Base-by-base conservation (phyloP, 2,888 invertebrate species). In the Protodeltote pygarga region DNA sequence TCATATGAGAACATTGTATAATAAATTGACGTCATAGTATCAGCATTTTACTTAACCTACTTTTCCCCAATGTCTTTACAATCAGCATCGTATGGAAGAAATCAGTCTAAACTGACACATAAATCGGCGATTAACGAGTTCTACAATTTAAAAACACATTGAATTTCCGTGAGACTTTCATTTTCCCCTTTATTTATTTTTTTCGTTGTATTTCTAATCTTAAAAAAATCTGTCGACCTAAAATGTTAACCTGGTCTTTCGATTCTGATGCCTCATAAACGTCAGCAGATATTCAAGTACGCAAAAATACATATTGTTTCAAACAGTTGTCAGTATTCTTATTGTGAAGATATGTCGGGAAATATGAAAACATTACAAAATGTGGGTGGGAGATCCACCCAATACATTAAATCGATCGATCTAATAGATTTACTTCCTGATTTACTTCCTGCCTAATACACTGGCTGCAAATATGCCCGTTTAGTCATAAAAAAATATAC, bases 161-260 rank as follows among this genome's bases (percentile, higher is more conserved):
- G 1, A 35, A 31, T n/a, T n/a, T n/a, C n/a, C 19, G 16, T 34
- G 31, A 31, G 6, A 20, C 21, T 38, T 24, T 40, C 14, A 16
- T 11, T 24, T 40, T 39, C 9, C 2, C 14, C 25, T 29, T 14
- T 37, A 17, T 40, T 42, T 37, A 29, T 44, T 4, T 9, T 41
- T 46, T 37, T 38, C 19, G 34, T 13, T 11, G 27, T 8, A 13
- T 35, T 41, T 51, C 32, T 51, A 42, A 35, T 45, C 9, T 29
- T 23, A 3, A 29, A 20, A 35, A 21, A 34, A 46, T 41, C 14
- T 23, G n/a, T 13, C 9, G 37, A 41, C 47, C 38, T 46, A 24
- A 16, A 46, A 55, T 20, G 25, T 34, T 48, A 51, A 49, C 34
- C 24, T 32, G 44, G 59, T 45, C 37, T 50, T 59, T 47, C 39